Evolutionary conservation across 2,113 vertebrate genomes (phyloP).

Genomic region (Maccullochella peelii): DNA sequence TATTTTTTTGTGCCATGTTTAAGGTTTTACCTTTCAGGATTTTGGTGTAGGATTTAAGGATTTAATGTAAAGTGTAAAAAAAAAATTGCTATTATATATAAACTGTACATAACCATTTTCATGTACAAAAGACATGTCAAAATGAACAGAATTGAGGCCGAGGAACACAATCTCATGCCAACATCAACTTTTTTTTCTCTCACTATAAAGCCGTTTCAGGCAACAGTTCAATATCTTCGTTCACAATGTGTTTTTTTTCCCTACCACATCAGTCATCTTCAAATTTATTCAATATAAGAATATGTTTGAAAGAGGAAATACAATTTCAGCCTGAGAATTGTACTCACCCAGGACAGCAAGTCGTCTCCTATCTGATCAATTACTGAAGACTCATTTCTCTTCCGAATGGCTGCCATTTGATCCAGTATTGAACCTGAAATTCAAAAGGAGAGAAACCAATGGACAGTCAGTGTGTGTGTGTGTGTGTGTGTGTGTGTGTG

Average conservation of each 20-base stretch:
- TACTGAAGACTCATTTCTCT: constrained; percentile 94
- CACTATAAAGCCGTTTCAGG: constrained; percentile 43
- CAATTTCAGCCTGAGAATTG: constrained; percentile 61
- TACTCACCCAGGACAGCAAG: constrained; percentile 94
- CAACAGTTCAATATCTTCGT: constrained; percentile 56
- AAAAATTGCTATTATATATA: neutral
- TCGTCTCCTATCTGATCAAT: constrained; percentile 96
- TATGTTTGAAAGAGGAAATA: constrained; percentile 60
- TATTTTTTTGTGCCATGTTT: neutral
- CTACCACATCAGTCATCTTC: constrained; percentile 56
- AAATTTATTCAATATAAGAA: constrained; percentile 60
- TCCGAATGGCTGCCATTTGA: constrained; percentile 93
- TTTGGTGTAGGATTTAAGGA: neutral
- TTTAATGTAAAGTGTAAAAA: neutral
- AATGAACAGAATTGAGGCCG: constrained; percentile 19
- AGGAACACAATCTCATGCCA: constrained; percentile 29
- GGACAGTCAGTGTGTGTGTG: constrained; percentile 13
- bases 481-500: constrained; percentile 26
- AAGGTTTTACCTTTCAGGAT: constrained; percentile 1
- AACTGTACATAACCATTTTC: neutral
- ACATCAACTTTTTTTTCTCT: constrained; percentile 16
- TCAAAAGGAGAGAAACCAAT: constrained; percentile 35
- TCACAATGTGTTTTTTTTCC: constrained; percentile 34
- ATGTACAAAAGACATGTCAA: neutral
- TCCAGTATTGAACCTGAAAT: constrained; percentile 91